Evolutionary conservation across 2,888 invertebrate genomes (phyloP), one percentile per base, ranked within the genome.

Genomic region (Eubasilissa splendida): DNA sequence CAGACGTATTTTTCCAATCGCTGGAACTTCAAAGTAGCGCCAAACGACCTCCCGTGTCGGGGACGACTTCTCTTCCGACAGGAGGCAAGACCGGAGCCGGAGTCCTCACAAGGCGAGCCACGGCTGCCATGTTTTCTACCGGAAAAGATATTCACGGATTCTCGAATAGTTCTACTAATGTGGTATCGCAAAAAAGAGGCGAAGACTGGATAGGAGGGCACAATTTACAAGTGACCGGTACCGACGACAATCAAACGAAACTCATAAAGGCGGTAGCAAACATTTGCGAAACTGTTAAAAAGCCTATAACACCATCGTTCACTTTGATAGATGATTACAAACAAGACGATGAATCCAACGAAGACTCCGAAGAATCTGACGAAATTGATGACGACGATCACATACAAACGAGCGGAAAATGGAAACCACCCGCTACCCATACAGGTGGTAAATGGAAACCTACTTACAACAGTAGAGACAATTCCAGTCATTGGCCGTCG

Each of bases 1-100:
- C 96, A 0, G 96, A 96, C 86, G 94, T 96, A 5, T 97, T 97
- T 87, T 97, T 97, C 85, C 96, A 95, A 58, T 96, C 96, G 0
- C 88, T 97, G 56, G 95, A 96, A 86, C 87, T 96, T 12, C 95
- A 95, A 85, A 95, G 95, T 85, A 95, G 94, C 85, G 90, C 92
- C 0, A 94, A 94, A 85, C 91, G 92, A 83, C 88, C 90, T 0
- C 86, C 92, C 0, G 22, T 1, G 22, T 88, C 91, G 88, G 91
- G 75, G 0, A 90, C 91, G 14, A 89, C 89, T 31, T 88, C 89
- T 1, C 89, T 89, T 63, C 86, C 87, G 5, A 85, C 86, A 11
- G 85, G 86, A 11, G 85, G 85, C 5, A 86, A 86, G 85, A 85
- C 85, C 58, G 85, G 86, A 75, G 86, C 86, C 80, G 88, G 89